These are phyloP conservation scores for Drosophila robusta DNA, from an alignment of 2,888 invertebrate genomes.

Conservation along the genomic window DNA sequence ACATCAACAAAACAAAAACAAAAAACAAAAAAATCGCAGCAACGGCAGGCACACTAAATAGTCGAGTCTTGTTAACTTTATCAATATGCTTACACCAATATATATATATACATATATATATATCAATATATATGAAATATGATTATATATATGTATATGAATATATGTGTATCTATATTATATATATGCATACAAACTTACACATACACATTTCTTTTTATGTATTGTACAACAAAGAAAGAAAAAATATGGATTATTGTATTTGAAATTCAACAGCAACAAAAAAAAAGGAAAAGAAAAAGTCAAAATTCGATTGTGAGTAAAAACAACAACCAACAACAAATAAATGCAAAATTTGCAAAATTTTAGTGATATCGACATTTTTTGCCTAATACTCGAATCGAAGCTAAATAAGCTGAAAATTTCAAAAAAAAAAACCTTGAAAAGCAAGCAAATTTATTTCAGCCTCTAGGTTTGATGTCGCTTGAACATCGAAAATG, in stretches of 20 bases:
- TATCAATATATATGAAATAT: slow-evolving; percentile 11
- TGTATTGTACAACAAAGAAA: slow-evolving; percentile 58
- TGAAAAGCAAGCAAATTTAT: neutral
- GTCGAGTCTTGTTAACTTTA: slow-evolving; percentile 54
- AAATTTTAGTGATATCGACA: slow-evolving; percentile 64
- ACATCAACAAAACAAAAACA: slow-evolving; percentile 3
- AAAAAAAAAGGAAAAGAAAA: slow-evolving; percentile 2
- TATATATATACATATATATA: slow-evolving; percentile 26
- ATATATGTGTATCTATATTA: slow-evolving; percentile 5
- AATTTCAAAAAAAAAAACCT: neutral
- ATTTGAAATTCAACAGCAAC: slow-evolving; percentile 38
- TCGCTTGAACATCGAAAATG: too few relatives aligned
- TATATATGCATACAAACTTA: slow-evolving; percentile 8
- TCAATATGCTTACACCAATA: slow-evolving; percentile 43
- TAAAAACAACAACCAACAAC: slow-evolving; percentile 18
- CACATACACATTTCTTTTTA: slow-evolving; percentile 38
- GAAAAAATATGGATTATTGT: slow-evolving; percentile 45
- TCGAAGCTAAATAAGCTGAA: too few relatives aligned
- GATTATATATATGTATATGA: slow-evolving; percentile 20
- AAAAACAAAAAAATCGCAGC: neutral
- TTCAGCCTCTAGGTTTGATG: neutral
- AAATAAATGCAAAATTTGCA: slow-evolving; percentile 63
- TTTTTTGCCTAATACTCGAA: neutral
- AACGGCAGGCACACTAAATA: slow-evolving; percentile 25
- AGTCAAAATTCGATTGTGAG: slow-evolving; percentile 35